Conservation (phyloP, 2,888 invertebrate genomes). For the Lasioglossum leucozonium region DNA sequence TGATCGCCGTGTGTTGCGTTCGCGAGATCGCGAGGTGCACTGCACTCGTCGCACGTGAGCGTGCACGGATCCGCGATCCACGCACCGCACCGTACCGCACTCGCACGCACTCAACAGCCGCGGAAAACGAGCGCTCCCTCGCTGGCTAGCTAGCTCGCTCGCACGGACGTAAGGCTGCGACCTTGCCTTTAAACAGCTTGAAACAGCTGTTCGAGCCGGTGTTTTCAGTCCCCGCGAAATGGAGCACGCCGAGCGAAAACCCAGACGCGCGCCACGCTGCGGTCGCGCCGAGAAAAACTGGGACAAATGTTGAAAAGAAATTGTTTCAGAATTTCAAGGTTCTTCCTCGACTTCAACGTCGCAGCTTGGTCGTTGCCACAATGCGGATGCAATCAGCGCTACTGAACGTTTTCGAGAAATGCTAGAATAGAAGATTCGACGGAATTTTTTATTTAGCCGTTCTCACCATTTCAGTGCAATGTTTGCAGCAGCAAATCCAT, state of each 20-base stretch:
- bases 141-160: conserved; percentile 21
- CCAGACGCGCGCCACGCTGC: conserved; percentile 14
- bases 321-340: neutral
- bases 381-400: too few relatives aligned
- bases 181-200: conserved; percentile 80
- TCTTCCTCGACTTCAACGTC: neutral
- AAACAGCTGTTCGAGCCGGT: conserved; percentile 78
- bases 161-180: conserved; percentile 74
- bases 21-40: conserved; percentile 34
- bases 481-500: too few relatives aligned
- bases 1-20: conserved; percentile 7
- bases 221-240: conserved; percentile 68
- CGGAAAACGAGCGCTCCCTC: conserved; percentile 29
- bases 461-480: too few relatives aligned
- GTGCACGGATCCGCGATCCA: conserved; percentile 4
- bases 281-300: neutral
- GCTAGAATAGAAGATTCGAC: too few relatives aligned
- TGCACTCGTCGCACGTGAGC: conserved; percentile 39
- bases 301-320: neutral
- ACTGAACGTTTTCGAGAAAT: too few relatives aligned
- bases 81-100: neutral
- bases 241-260: conserved; percentile 43
- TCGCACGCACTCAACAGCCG: conserved; percentile 4
- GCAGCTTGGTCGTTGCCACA: too few relatives aligned
- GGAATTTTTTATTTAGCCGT: too few relatives aligned